A percentile compares a stretch with the other conserved stretches of the same genome.
Evolutionary conservation across 2,113 vertebrate species (phyloP).

Genomic region (Ochotona curzoniae): DNA sequence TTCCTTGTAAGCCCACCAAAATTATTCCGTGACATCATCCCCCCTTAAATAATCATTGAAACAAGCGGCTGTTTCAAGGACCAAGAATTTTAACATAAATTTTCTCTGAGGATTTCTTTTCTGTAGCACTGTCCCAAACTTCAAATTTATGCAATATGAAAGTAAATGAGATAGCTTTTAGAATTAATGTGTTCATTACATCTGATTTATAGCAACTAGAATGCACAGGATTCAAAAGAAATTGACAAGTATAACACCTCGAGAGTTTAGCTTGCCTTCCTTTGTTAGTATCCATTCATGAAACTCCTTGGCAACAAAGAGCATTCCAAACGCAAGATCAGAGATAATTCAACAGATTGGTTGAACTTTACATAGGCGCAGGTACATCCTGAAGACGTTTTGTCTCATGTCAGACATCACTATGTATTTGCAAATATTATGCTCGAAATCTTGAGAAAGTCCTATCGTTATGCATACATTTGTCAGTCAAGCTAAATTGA

Average conservation of each 20-base stretch:
- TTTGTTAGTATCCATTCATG: constrained; percentile 8
- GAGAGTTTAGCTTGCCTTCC: constrained; percentile 13
- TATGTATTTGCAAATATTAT: constrained; percentile 69
- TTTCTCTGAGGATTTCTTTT: background rate
- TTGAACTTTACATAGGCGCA: constrained; percentile 46
- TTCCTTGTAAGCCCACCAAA: background rate
- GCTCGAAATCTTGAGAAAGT: constrained; percentile 67
- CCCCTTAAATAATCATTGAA: background rate
- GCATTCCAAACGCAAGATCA: background rate
- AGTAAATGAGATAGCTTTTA: constrained; percentile 2
- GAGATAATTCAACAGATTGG: constrained; percentile 35
- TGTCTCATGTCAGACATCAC: background rate
- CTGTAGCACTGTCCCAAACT: background rate
- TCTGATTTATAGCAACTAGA: constrained; percentile 14
- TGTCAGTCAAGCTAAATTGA: constrained; percentile 70
- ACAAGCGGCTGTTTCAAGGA: background rate
- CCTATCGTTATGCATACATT: constrained; percentile 66
- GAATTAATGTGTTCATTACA: constrained; percentile 12
- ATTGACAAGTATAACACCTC: background rate
- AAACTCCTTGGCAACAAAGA: background rate
- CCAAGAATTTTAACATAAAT: constrained; percentile 23
- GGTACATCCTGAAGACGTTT: background rate
- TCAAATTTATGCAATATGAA: constrained; percentile 40
- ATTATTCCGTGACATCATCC: background rate
- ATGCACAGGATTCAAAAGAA: constrained; percentile 56